Evolutionary conservation across 2,888 invertebrate genomes (phyloP).

Genomic region (Elysia crispata): DNA sequence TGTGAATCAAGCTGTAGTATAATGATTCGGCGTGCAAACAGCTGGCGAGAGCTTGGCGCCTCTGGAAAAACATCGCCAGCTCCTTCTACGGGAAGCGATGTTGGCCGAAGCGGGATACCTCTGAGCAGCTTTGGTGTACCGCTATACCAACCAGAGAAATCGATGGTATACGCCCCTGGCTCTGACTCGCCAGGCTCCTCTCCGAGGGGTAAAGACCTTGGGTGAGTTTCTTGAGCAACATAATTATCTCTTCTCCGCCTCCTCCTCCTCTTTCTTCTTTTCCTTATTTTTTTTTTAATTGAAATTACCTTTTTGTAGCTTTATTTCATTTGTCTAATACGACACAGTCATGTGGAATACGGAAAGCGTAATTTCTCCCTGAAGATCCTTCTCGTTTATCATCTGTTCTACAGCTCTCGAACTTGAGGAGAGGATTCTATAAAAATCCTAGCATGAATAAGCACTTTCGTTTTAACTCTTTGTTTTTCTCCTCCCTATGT

Average conservation of each 20-base stretch:
- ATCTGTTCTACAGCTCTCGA: no score
- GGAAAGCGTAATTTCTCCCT: no score
- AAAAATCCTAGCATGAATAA: no score
- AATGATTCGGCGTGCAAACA: slow-evolving; percentile 52
- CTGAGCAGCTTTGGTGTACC: slow-evolving; percentile 47
- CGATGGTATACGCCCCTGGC: neutral
- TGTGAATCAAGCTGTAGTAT: no score
- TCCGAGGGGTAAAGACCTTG: neutral
- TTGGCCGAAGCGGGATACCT: neutral
- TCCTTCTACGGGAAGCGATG: neutral
- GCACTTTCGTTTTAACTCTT: no score
- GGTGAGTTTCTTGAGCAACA: neutral
- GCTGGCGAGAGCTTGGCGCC: slow-evolving; percentile 50
- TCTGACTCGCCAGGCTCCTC: neutral
- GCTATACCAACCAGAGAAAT: slow-evolving; percentile 40
- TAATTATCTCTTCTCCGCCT: neutral
- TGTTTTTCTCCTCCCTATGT: no score
- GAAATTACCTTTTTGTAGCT: no score
- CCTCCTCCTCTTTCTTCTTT: neutral
- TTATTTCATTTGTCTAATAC: no score
- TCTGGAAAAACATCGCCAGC: neutral
- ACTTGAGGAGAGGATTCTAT: no score
- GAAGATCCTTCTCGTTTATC: no score
- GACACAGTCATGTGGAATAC: no score
- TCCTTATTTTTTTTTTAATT: no score